Evolutionary conservation across 2,797 vertebrate genomes (phyloP), one percentile per base, ranked within the genome.

Genomic region (Jordanella pulchra): DNA sequence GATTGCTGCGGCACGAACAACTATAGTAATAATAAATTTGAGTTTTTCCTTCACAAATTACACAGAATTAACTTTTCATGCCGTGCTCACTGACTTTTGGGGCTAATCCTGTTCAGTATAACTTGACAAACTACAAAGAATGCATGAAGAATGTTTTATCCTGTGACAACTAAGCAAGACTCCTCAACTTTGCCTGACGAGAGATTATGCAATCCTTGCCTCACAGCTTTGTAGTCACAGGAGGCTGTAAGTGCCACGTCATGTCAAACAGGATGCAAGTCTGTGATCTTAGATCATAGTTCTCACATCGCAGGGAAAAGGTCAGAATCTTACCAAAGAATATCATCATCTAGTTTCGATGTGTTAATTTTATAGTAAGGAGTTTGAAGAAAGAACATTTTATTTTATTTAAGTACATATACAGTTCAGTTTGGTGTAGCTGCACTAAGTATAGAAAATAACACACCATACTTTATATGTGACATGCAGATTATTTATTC

Each of bases 181-280:
- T n/a, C 70, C 25, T 75, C 18, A 35, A 73, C 72, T 74, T 58
- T 70, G 66, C 51, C 61, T 35, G 51, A 79, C 70, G 70, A 82
- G 60, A 28, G 72, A 75, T 87, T 6, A 67, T 68, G 75, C 54
- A 78, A 78, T 63, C 64, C 73, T 88, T 71, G 54, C 56, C 69
- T 61, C 72, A 73, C 56, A 69, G 63, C 75, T 81, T 67, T 65
- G 65, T 65, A 76, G 71, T 85, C 78, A 79, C 75, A 74, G 54
- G 72, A 84, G 39, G 73, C 78, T 75, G 71, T 4, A 64, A 82
- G 66, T 50, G 88, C 72, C 91, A 90, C 84, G 69, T 91, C 89
- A 91, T 87, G 79, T 75, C 76, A 66, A 73, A 72, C 84, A 75
- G 71, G 65, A 74, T 79, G 80, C 42, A 6, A 67, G 71, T 39